These are phyloP conservation scores for Drosophila ohnishii DNA, from an alignment of 1,140 invertebrate genomes.

Conservation along the genomic window DNA sequence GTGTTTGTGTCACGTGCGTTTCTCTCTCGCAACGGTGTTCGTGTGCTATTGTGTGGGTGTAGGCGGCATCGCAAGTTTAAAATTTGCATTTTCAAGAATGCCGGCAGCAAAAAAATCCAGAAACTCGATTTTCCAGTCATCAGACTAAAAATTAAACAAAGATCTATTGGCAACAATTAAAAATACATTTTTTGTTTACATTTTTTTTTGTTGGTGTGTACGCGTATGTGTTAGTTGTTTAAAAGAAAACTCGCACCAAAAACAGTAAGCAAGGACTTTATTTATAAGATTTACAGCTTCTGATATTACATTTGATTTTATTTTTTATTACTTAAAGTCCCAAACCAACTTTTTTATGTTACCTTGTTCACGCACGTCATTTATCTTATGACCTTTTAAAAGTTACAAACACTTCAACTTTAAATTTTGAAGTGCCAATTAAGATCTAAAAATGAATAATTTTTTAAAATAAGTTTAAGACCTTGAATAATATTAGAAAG, in stretches of 20 bases:
- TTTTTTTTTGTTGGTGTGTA: neutral
- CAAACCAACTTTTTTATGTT: no score
- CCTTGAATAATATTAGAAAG: neutral
- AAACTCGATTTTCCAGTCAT: conserved; percentile 5
- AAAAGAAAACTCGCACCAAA: neutral
- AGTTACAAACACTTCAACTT: neutral
- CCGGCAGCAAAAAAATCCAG: conserved; percentile 10
- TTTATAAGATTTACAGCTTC: neutral
- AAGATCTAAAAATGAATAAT: no score
- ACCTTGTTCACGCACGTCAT: no score
- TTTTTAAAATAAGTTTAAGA: no score
- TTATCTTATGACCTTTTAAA: neutral
- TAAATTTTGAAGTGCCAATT: no score
- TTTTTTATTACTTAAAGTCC: neutral
- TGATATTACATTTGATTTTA: neutral
- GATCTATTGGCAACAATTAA: neutral
- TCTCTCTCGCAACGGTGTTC: conserved; percentile 3
- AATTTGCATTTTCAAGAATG: conserved; percentile 19
- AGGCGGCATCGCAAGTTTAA: conserved; percentile 16
- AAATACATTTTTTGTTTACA: neutral
- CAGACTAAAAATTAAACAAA: neutral
- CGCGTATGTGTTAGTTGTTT: neutral
- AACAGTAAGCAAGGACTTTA: neutral
- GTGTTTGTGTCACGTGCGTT: conserved; percentile 36
- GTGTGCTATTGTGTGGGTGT: conserved; percentile 12